phyloP scores from a whole-genome alignment of 2,797 vertebrate genomes.

The Rhinichthys osculus region DNA sequence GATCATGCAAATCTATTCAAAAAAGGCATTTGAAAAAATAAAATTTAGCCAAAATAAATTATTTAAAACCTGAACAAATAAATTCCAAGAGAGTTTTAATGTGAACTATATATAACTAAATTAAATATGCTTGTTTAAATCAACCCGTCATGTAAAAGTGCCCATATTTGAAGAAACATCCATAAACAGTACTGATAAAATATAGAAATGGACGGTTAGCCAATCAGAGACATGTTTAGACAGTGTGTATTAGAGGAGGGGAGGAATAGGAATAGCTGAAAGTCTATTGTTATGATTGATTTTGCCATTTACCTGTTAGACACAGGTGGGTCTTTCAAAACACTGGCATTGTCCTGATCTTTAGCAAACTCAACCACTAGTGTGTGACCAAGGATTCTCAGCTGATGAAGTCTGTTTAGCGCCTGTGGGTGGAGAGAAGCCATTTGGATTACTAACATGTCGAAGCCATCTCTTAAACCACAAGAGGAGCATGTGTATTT shows the following conservation, averaged over 20 bases:
- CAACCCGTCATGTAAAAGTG: neutral
- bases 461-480: slow-evolving; percentile 4
- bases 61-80: neutral
- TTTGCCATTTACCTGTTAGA: slow-evolving; percentile 72
- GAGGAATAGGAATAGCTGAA: neutral
- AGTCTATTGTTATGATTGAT: slow-evolving; percentile 10
- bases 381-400: slow-evolving; percentile 87
- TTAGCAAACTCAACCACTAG: slow-evolving; percentile 93
- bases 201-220: neutral
- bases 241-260: neutral
- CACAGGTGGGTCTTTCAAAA: slow-evolving; percentile 82
- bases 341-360: slow-evolving; percentile 82
- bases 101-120: neutral
- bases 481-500: neutral
- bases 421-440: slow-evolving; percentile 76
- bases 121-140: neutral
- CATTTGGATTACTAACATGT: neutral
- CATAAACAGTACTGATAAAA: neutral
- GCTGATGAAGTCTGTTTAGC: slow-evolving; percentile 89
- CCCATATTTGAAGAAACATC: neutral
- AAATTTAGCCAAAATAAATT: neutral
- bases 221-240: neutral
- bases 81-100: neutral
- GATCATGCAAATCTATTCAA: neutral
- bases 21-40: neutral